A percentile compares a stretch with the other conserved stretches of the same genome.
These are phyloP conservation scores for Peucedramus taeniatus DNA, from an alignment of 2,113 vertebrate genomes.

Conservation along the genomic window DNA sequence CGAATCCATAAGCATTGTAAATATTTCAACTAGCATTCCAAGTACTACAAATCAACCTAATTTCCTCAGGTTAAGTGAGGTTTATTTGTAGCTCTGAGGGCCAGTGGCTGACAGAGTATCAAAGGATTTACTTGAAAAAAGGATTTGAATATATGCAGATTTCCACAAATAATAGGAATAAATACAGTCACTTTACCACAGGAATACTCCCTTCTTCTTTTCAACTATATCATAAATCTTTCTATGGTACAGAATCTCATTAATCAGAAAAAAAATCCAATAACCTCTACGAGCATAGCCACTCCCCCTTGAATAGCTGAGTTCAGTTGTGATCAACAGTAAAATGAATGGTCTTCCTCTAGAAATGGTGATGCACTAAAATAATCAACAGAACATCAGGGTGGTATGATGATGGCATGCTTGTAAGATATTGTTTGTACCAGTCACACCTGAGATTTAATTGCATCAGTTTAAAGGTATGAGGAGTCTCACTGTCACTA, in stretches of 20 bases:
- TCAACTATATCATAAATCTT: not conserved
- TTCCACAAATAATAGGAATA: not conserved
- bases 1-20: not conserved
- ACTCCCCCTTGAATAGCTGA: not conserved
- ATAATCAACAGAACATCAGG: not conserved
- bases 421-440: not conserved
- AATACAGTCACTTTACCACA: not conserved
- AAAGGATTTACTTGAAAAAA: not conserved
- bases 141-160: not conserved
- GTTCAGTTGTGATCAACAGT: not conserved
- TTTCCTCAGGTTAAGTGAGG: not conserved
- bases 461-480: not conserved
- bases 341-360: not conserved
- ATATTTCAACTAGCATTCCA: not conserved
- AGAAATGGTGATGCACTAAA: not conserved
- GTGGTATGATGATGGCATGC: not conserved
- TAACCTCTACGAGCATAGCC: not conserved
- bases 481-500: not conserved
- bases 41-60: not conserved
- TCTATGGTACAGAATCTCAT: not conserved
- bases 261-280: not conserved
- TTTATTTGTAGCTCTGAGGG: not conserved
- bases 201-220: not conserved
- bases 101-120: not conserved
- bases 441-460: not conserved